Percentiles rank a stretch among this genome's conserved stretches.
phyloP scores from a whole-genome alignment of 2,888 invertebrate species.

The Pterostichus madidus region DNA sequence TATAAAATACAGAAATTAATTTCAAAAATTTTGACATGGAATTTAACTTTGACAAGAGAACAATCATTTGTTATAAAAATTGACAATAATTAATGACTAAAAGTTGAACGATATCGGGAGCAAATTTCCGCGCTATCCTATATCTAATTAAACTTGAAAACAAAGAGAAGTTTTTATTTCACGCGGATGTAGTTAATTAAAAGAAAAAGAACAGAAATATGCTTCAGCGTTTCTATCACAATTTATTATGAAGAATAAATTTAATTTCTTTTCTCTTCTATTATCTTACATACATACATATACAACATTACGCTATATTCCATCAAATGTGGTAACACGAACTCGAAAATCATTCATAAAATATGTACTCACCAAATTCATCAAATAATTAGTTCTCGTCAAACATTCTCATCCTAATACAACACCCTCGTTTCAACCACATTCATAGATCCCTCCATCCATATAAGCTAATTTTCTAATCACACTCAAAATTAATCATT shows the following conservation, averaged over 20 bases:
- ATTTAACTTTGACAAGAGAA: conserved; percentile 45
- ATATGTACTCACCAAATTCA: too few relatives aligned
- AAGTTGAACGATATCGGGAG: conserved; percentile 25
- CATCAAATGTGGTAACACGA: too few relatives aligned
- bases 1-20: conserved; percentile 24
- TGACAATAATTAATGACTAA: conserved; percentile 53
- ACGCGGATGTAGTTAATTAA: conserved; percentile 52
- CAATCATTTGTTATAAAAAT: conserved; percentile 52
- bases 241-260: conserved; percentile 44
- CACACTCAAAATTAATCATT: too few relatives aligned
- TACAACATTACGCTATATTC: too few relatives aligned
- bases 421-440: too few relatives aligned
- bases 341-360: too few relatives aligned
- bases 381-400: too few relatives aligned
- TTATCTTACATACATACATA: too few relatives aligned
- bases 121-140: conserved; percentile 6
- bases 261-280: conserved; percentile 4
- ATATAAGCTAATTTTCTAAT: too few relatives aligned
- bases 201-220: conserved; percentile 34
- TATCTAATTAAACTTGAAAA: conserved; percentile 45
- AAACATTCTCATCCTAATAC: too few relatives aligned
- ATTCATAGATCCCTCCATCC: too few relatives aligned
- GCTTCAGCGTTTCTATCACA: background rate
- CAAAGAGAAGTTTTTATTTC: conserved; percentile 42
- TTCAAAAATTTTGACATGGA: conserved; percentile 35